phyloP scores from a whole-genome alignment of 1,140 invertebrate species.

The Aradophagus sp. region DNA sequence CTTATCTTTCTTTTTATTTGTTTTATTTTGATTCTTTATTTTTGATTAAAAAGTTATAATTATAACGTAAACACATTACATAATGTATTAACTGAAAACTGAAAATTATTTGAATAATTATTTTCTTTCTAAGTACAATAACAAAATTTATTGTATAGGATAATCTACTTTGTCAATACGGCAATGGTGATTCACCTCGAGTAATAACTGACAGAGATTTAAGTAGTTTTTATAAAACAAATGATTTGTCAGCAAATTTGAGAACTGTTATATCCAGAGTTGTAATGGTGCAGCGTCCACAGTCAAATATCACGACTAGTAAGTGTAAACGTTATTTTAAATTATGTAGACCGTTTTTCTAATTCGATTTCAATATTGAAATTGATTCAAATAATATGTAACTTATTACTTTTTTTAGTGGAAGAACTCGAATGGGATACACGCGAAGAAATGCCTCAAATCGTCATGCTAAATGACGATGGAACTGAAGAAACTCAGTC shows the following conservation, averaged over 20 bases:
- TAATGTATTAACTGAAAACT: no score
- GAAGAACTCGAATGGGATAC: slow-evolving; percentile 72
- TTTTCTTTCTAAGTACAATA: no score
- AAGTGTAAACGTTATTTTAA: slow-evolving; percentile 50
- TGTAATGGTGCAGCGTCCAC: slow-evolving; percentile 77
- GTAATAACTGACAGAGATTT: slow-evolving; percentile 80
- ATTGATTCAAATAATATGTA: no score
- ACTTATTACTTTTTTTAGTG: no score
- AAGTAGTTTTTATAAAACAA: slow-evolving; percentile 83
- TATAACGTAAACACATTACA: no score
- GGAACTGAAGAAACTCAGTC: slow-evolving; percentile 58
- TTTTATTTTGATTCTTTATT: no score
- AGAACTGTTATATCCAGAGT: slow-evolving; percentile 82
- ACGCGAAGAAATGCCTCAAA: slow-evolving; percentile 66
- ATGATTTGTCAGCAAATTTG: slow-evolving; percentile 87
- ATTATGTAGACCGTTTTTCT: no score
- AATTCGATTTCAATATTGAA: no score
- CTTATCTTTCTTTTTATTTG: no score
- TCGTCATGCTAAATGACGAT: slow-evolving; percentile 69
- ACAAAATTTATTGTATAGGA: no score
- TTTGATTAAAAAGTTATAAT: no score
- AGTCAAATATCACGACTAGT: slow-evolving; percentile 77
- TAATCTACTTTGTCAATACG: slow-evolving; percentile 70
- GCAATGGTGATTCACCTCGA: slow-evolving; percentile 52
- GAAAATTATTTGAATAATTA: no score